A percentile compares a stretch with the other conserved stretches of the same genome.
phyloP scores from a whole-genome alignment of 2,797 vertebrate species.

The Halcyon badia region DNA sequence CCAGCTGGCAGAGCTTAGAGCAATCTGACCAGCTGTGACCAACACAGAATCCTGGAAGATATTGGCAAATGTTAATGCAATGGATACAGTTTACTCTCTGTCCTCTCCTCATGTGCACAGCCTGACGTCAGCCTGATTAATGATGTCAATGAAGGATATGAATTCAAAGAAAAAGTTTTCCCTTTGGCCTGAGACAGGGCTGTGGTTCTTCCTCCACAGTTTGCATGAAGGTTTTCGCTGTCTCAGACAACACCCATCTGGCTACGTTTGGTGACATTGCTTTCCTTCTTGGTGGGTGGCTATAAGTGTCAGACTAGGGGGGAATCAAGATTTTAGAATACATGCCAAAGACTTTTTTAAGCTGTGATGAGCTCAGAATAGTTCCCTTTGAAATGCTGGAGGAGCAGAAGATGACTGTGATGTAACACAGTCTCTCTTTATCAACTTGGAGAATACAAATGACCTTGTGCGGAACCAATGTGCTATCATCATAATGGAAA shows the following conservation, averaged over 20 bases:
- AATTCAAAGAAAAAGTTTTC: conserved; percentile 5
- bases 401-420: neutral
- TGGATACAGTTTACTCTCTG: rapidly evolving
- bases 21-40: neutral
- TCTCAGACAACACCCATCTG: neutral
- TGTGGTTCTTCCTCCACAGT: neutral
- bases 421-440: neutral
- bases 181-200: neutral
- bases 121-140: neutral
- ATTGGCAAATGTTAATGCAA: neutral
- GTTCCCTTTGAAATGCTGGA: neutral
- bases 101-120: neutral
- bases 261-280: neutral
- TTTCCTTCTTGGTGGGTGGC: conserved; percentile 2
- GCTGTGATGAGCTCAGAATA: neutral
- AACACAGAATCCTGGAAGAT: neutral
- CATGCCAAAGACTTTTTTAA: neutral
- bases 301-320: neutral
- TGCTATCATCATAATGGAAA: rapidly evolving
- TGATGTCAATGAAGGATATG: neutral
- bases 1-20: neutral
- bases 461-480: neutral
- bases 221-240: neutral
- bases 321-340: neutral
- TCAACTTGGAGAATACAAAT: neutral